These are phyloP conservation scores for Eufriesea mexicana DNA, from an alignment of 1,140 invertebrate genomes.

Conservation along the genomic window DNA sequence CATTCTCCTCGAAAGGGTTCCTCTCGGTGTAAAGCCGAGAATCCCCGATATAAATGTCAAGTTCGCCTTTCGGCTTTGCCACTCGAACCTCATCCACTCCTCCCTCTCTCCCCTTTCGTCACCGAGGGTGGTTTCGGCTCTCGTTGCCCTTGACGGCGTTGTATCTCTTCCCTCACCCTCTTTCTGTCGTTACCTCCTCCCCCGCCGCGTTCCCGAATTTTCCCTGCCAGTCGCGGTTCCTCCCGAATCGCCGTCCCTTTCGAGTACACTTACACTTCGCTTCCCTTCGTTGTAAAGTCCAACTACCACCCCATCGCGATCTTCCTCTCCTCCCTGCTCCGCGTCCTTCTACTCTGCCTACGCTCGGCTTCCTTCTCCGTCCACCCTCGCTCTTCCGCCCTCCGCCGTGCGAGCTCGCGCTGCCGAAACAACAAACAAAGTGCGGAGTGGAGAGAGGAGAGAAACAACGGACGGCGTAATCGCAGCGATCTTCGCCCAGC, in stretches of 20 bases:
- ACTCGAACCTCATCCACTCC: conserved; percentile 39
- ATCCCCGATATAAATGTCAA: conserved; percentile 82
- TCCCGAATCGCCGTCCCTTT: conserved; percentile 13
- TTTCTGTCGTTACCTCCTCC: conserved; percentile 57
- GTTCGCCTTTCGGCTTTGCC: conserved; percentile 78
- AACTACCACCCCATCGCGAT: conserved; percentile 14
- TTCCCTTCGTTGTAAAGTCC: conserved; percentile 53
- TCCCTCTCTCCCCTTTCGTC: conserved; percentile 55
- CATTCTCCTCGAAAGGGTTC: conserved; percentile 70
- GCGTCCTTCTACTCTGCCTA: not conserved
- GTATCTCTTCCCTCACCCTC: conserved; percentile 49
- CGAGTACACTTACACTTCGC: conserved; percentile 30
- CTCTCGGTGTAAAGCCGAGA: conserved; percentile 80
- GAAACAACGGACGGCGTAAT: conserved; percentile 66
- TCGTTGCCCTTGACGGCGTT: conserved; percentile 67
- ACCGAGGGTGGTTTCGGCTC: conserved; percentile 65
- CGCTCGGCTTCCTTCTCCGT: not conserved
- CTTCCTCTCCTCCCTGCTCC: not conserved
- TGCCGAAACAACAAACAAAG: conserved; percentile 73
- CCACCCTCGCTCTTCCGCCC: not conserved
- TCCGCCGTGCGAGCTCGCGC: conserved; percentile 12
- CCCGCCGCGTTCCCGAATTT: conserved; percentile 45
- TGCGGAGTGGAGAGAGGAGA: conserved; percentile 29
- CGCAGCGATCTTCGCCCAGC: conserved; percentile 75
- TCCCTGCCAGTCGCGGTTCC: conserved; percentile 41